Evolutionary conservation across 2,797 vertebrate species (phyloP).

Genomic region (Enoplosus armatus): DNA sequence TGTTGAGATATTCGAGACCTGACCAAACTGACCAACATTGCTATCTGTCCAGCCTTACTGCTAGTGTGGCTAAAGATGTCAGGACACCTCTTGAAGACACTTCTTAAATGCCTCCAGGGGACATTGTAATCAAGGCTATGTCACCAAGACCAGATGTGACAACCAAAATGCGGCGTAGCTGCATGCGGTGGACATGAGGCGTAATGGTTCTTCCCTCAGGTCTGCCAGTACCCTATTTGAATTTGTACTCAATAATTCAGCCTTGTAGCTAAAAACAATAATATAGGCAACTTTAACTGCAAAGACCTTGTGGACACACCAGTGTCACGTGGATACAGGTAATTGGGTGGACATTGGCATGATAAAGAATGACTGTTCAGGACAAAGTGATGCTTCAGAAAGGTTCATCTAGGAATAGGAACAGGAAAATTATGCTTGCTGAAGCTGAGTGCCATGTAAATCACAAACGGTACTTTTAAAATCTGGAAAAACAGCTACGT

Average conservation of each 20-base stretch:
- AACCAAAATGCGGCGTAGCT: neutral
- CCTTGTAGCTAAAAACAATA: slow-evolving; percentile 29
- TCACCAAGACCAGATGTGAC: neutral
- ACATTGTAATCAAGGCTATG: neutral
- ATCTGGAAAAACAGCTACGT: slow-evolving; percentile 17
- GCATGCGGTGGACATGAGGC: slow-evolving; percentile 17
- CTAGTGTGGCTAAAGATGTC: neutral
- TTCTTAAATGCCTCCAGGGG: neutral
- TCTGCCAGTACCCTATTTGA: slow-evolving; percentile 6
- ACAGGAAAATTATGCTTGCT: slow-evolving; percentile 1
- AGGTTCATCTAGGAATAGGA: slow-evolving; percentile 27
- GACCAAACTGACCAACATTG: neutral
- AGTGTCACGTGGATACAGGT: slow-evolving; percentile 32
- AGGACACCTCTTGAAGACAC: neutral
- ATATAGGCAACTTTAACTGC: slow-evolving; percentile 6
- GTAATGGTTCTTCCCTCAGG: neutral
- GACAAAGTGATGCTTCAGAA: slow-evolving; percentile 38
- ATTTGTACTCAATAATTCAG: slow-evolving; percentile 28
- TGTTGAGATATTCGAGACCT: neutral
- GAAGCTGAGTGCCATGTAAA: slow-evolving; percentile 37
- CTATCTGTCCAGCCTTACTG: neutral
- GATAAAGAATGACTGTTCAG: slow-evolving; percentile 32
- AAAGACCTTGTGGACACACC: slow-evolving; percentile 13
- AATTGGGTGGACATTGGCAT: slow-evolving; percentile 27
- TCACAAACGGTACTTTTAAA: slow-evolving; percentile 12